These are phyloP conservation scores for Phymorhynchus buccinoides DNA, from an alignment of 1,140 invertebrate species.

Conservation along the genomic window DNA sequence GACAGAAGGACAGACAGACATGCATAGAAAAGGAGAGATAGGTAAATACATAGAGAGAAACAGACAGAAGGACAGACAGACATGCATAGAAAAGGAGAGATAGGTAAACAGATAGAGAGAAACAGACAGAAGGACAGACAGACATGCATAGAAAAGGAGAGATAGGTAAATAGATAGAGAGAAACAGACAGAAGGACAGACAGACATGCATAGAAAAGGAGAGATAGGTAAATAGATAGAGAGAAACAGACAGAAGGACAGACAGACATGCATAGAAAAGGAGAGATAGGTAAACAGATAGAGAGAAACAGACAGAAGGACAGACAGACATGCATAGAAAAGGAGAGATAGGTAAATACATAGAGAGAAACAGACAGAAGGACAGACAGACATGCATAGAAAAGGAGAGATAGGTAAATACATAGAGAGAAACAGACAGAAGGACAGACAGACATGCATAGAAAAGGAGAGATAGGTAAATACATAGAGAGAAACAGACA, in stretches of 20 bases:
- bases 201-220: neutral
- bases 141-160: neutral
- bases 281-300: neutral
- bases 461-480: too few species aligned
- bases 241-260: neutral
- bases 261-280: neutral
- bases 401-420: neutral
- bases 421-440: neutral
- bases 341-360: neutral
- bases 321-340: neutral
- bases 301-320: neutral
- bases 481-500: neutral
- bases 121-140: neutral
- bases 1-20: neutral
- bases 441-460: neutral
- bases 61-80: too few species aligned
- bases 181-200: neutral
- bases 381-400: neutral
- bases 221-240: neutral
- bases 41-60: neutral
- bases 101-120: neutral
- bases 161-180: neutral
- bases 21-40: neutral
- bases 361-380: neutral
- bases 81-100: neutral